phyloP scores from a whole-genome alignment of 1,140 invertebrate species.

The Camponotus floridanus region DNA sequence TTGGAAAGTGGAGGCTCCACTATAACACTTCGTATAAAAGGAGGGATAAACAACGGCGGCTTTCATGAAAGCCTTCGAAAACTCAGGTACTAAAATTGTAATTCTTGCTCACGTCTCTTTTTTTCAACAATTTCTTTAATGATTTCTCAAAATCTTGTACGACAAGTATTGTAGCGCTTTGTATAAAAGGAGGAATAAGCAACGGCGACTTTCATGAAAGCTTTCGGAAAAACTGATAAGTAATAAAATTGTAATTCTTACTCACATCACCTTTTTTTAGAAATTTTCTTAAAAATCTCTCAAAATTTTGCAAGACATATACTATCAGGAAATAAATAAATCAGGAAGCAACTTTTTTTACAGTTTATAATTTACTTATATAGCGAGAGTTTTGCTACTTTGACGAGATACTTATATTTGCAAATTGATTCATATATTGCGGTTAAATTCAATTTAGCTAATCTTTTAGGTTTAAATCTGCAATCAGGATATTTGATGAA shows the following conservation, averaged over 20 bases:
- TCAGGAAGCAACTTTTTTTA: background rate
- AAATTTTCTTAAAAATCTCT: too few relatives aligned
- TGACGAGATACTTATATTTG: background rate
- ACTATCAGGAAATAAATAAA: background rate
- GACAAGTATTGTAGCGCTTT: background rate
- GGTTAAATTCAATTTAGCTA: background rate
- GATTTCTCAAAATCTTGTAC: background rate
- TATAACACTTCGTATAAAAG: constrained; percentile 12
- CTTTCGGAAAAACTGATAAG: background rate
- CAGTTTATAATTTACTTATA: background rate
- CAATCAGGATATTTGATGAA: constrained; percentile 5
- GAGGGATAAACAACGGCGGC: constrained; percentile 32
- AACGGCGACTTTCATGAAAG: constrained; percentile 15
- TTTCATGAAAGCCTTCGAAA: constrained; percentile 1
- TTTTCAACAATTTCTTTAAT: background rate
- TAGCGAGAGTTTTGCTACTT: background rate
- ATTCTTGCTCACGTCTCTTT: background rate
- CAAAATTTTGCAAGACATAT: too few relatives aligned
- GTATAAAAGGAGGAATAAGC: constrained; percentile 23
- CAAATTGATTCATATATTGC: background rate
- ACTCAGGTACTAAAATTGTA: background rate
- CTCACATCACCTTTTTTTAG: background rate
- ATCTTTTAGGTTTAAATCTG: constrained; percentile 18
- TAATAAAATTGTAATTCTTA: background rate
- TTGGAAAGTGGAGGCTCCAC: constrained; percentile 66